Base-by-base conservation (phyloP, 2,113 vertebrate species). In the Falco punctatus region DNA sequence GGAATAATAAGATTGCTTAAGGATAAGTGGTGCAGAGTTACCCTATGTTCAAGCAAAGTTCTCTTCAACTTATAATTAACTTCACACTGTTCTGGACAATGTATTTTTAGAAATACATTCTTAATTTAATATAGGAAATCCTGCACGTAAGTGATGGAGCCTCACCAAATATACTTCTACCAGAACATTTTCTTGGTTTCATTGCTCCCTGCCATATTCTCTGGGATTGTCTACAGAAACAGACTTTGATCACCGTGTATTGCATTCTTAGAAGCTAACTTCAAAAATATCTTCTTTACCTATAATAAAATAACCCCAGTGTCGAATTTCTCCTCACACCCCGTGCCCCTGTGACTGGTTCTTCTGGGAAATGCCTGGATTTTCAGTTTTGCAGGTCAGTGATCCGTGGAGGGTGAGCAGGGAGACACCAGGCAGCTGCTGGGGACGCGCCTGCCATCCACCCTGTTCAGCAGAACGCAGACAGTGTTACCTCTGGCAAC, bases 261-360 rank as follows among this genome's bases (percentile, higher is more conserved):
- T 80, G 12, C 4, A 1, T 38, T 80, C 71, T 48, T 62, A 40
- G 59, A 62, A 58, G 33, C 44, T 64, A 54, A n/a, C n/a, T 88
- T 70, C 4, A 51, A 26, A 81, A 69, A 54, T 40, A 38, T 17
- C 32, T 44, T 70, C 30, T 70, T 59, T n/a, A 55, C 32, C 33
- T 67, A 3, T 32, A 44, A 27, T 42, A 67, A 72, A 74, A 42
- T 12, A 81, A 35, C 18, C 11, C 26, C 23, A 5, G 1, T 5
- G 6, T 14, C 2, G 1, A 54, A 21, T 42, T 77, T 19, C 28
- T 57, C 13, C 40, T 93, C 15, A 0, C 23, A 38, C 32, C 71
- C 19, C 54, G 79, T 32, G 13, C 3, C 48, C 16, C 52, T 6
- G 8, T 19, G 66, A 14, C 10, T 0, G 0, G 11, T 49, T 70